Base-by-base conservation (phyloP, 2,888 invertebrate genomes). In the Scrobipalpa costella region DNA sequence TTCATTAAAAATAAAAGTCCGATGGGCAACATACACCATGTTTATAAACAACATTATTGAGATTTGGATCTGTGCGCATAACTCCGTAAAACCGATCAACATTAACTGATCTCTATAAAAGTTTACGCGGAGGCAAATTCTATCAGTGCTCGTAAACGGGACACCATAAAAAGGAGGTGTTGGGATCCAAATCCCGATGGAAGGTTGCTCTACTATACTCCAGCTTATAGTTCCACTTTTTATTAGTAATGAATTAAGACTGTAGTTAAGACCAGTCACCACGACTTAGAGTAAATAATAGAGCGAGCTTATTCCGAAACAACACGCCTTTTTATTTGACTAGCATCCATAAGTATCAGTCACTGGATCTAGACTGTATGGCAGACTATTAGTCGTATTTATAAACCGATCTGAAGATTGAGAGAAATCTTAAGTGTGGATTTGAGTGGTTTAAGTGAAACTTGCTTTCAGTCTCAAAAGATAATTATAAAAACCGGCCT, bases 71-170 rank as follows among this genome's bases (percentile, higher is more conserved):
- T 11, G 27, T n/a, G 38, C 50, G 21, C 19, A 21, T 21, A 52
- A 52, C 1, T 52, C 50, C 27, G 19, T 27, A 17, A 52, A 52
- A 52, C 50, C 50, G 50, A 52, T 59, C 44, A 59, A 40, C 19
- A 59, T 79, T 70, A 74, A 73, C 72, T 68, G 75, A 71, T 63
- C 33, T 61, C 75, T 77, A 78, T 83, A 83, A 85, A 84, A 81
- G 71, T 78, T 78, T 80, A 85, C 81, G 78, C 74, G 75, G 75
- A 77, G 80, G 79, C 78, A 79, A 81, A 82, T 84, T 83, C 81
- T 81, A 81, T 81, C 78, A 74, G 76, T 69, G 73, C 74, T 83
- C 81, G 80, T 85, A 85, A 86, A 85, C 72, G 77, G 78, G 77
- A 76, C 73, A 77, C 74, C 76, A 76, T 85, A 83, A 84, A 81